phyloP scores from a whole-genome alignment of 2,797 vertebrate species.

The Aeoliscus strigatus region DNA sequence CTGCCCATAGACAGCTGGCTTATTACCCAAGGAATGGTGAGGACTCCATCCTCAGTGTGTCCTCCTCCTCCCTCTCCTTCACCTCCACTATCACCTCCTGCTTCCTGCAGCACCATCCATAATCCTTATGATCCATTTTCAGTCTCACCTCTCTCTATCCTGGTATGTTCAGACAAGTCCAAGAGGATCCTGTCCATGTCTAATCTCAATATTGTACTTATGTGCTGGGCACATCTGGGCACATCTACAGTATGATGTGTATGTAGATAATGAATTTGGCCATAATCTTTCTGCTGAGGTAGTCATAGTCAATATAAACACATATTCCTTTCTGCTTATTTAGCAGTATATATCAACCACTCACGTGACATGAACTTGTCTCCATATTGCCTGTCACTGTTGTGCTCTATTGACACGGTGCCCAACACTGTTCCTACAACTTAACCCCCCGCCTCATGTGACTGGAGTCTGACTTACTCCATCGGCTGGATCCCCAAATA shows the following conservation, averaged over 20 bases:
- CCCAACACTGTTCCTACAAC: slow-evolving; percentile 39
- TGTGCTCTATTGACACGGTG: slow-evolving; percentile 9
- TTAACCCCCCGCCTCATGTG: no score
- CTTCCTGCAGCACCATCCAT: slow-evolving; percentile 29
- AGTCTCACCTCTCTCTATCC: slow-evolving; percentile 35
- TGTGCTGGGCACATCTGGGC: slow-evolving; percentile 41
- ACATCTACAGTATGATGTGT: neutral
- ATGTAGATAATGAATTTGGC: neutral
- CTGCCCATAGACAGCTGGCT: slow-evolving; percentile 99
- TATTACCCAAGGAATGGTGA: slow-evolving; percentile 99
- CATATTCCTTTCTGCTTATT: neutral
- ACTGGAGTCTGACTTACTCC: no score
- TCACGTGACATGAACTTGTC: neutral
- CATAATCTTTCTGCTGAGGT: neutral
- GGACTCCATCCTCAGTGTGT: slow-evolving; percentile 78
- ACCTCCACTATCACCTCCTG: slow-evolving; percentile 30
- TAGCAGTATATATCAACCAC: neutral
- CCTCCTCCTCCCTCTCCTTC: slow-evolving; percentile 47
- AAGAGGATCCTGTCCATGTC: slow-evolving; percentile 15
- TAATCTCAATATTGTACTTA: slow-evolving; percentile 15
- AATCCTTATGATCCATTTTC: slow-evolving; percentile 35
- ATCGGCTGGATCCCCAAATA: slow-evolving; percentile 17
- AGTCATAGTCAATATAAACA: no score
- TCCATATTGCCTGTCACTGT: slow-evolving; percentile 42
- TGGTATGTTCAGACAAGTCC: slow-evolving; percentile 22